Evolutionary conservation across 2,888 invertebrate genomes (phyloP), one percentile per base, ranked within the genome.

Genomic region (Odontomyia ornata): DNA sequence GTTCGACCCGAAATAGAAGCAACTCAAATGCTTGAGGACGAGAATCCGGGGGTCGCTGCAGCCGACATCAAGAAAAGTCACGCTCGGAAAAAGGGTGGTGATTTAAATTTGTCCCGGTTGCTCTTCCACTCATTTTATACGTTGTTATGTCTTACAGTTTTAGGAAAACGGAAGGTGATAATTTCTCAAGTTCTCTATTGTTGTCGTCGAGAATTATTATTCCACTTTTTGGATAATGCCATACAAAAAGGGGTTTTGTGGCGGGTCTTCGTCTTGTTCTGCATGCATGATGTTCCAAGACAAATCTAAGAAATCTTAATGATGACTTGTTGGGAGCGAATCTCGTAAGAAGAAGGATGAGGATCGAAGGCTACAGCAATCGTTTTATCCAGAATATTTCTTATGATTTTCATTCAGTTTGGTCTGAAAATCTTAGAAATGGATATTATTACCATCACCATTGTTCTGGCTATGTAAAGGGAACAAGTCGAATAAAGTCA

Each of bases 151-250:
- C 72, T 30, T 72, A 36, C 27, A 75, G 75, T 27, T 62, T 27
- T 46, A 28, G 56, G 69, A 62, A 75, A 79, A 79, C 79, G 79
- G 79, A 79, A 79, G 77, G 79, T 79, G 79, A 79, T 79, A 79
- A 79, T 79, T 79, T 79, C 77, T 79, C 77, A 79, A 77, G 76
- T 75, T 56, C 67, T 75, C 77, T 75, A 77, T 77, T 79, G 77
- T 77, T 79, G 75, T 79, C 75, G 75, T 71, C 79, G 56, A 77
- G 79, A 79, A 77, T 79, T 79, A 79, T 79, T 76, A 79, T 79
- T 79, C 77, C 69, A 79, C 79, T 79, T 79, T 76, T 79, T 76
- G 76, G 79, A 79, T 79, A 77, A 79, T 77, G 69, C 25, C 25
- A 36, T 21, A 52, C 5, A 18, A 52, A 69, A 67, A 67, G 43